These are phyloP conservation scores for Lypha dubia DNA, from an alignment of 2,888 invertebrate genomes.

Conservation along the genomic window DNA sequence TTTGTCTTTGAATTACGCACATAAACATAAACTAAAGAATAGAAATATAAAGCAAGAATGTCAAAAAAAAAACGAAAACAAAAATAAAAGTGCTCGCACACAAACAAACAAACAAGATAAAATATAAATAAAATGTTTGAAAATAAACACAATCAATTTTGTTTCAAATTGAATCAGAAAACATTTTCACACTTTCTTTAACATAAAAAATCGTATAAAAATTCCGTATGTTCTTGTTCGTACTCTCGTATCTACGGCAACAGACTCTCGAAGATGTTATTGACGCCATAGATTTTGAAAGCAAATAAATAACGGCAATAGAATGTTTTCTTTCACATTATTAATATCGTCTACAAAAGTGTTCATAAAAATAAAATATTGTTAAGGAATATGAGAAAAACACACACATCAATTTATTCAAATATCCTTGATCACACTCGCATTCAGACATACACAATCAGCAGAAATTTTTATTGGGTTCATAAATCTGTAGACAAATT, in stretches of 20 bases:
- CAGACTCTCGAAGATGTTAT: slow-evolving; percentile 30
- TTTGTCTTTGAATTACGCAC: slow-evolving; percentile 7
- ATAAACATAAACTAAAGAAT: neutral
- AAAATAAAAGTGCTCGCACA: no score
- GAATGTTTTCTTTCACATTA: slow-evolving; percentile 58
- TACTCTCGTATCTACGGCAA: neutral
- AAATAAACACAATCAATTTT: slow-evolving; percentile 66
- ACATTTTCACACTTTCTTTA: slow-evolving; percentile 19
- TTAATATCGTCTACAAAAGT: slow-evolving; percentile 61
- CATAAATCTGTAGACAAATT: slow-evolving; percentile 63
- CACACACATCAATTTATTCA: slow-evolving; percentile 52
- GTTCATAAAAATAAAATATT: slow-evolving; percentile 26
- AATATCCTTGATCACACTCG: slow-evolving; percentile 18
- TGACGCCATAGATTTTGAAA: slow-evolving; percentile 58
- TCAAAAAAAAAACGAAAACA: neutral
- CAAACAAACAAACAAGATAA: slow-evolving; percentile 19
- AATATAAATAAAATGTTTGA: slow-evolving; percentile 56
- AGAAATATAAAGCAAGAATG: neutral
- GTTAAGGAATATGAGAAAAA: neutral
- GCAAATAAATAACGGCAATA: slow-evolving; percentile 68
- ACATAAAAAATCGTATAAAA: neutral
- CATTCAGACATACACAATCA: neutral
- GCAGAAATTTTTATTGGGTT: slow-evolving; percentile 54
- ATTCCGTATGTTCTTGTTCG: neutral
- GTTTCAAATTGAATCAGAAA: slow-evolving; percentile 48